Conservation (phyloP, 2,888 invertebrate genomes). For the Andrena bicolor region DNA sequence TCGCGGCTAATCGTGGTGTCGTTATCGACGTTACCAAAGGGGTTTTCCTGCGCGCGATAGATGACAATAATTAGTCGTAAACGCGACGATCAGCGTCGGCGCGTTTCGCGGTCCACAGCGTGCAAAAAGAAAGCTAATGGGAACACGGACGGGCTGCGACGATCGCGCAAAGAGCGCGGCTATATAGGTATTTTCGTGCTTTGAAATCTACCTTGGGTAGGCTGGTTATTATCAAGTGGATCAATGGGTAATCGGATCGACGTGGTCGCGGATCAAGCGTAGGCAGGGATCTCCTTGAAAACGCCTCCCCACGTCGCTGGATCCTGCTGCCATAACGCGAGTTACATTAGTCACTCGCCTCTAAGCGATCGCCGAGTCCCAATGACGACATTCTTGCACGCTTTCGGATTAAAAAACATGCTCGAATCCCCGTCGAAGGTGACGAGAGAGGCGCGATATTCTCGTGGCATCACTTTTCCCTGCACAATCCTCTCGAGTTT, state of each 20-base stretch:
- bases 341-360: conserved; percentile 54
- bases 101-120: neutral
- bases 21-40: neutral
- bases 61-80: neutral
- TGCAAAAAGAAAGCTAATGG: neutral
- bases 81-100: neutral
- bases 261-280: conserved; percentile 51
- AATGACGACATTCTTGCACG: conserved; percentile 45
- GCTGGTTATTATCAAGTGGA: conserved; percentile 28
- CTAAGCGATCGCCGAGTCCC: conserved; percentile 29
- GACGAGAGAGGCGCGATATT: neutral
- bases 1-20: neutral
- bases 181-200: neutral
- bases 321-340: conserved; percentile 23
- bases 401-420: conserved; percentile 7
- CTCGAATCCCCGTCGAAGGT: neutral
- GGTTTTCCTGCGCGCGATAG: neutral
- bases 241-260: conserved; percentile 59
- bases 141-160: neutral
- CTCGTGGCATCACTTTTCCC: too few relatives aligned
- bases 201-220: neutral
- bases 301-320: conserved; percentile 48
- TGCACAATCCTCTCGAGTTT: too few relatives aligned
- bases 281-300: conserved; percentile 66
- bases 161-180: neutral